These are phyloP conservation scores for Himalopsyche kuldschensis DNA, from an alignment of 2,888 invertebrate genomes.

Conservation along the genomic window DNA sequence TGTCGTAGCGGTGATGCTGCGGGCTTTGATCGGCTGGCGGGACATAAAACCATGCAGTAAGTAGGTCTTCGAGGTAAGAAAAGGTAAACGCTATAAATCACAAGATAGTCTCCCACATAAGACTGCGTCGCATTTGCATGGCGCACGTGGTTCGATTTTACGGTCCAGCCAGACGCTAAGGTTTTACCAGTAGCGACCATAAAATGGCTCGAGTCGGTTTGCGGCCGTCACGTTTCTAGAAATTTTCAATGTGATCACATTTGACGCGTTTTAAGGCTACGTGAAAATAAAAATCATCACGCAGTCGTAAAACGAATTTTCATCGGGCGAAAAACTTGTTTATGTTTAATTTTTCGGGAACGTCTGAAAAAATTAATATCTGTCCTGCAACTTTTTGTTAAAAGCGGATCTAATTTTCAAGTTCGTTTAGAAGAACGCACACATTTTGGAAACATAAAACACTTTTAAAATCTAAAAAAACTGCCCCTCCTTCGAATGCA, in stretches of 20 bases:
- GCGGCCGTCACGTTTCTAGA: not conserved
- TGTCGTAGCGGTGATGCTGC: not conserved
- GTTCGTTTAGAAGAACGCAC: too few species aligned
- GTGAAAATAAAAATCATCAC: too few species aligned
- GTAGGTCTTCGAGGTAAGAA: not conserved
- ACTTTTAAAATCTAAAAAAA: too few species aligned
- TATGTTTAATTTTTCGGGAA: too few species aligned
- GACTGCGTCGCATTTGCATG: not conserved
- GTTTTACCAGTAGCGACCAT: not conserved
- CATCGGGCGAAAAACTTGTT: too few species aligned
- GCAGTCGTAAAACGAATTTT: too few species aligned
- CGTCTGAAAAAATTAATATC: too few species aligned
- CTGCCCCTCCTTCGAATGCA: too few species aligned
- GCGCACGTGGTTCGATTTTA: not conserved
- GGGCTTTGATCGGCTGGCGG: not conserved
- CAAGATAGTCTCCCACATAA: not conserved
- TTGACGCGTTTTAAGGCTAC: too few species aligned
- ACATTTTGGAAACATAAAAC: too few species aligned
- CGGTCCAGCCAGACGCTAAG: not conserved
- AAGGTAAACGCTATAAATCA: not conserved
- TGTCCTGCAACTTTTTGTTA: too few species aligned
- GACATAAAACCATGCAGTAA: not conserved
- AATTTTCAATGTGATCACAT: not conserved
- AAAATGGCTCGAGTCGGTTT: not conserved
- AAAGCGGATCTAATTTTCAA: too few species aligned